phyloP scores from a whole-genome alignment of 2,888 invertebrate species.

The Cancer borealis region DNA sequence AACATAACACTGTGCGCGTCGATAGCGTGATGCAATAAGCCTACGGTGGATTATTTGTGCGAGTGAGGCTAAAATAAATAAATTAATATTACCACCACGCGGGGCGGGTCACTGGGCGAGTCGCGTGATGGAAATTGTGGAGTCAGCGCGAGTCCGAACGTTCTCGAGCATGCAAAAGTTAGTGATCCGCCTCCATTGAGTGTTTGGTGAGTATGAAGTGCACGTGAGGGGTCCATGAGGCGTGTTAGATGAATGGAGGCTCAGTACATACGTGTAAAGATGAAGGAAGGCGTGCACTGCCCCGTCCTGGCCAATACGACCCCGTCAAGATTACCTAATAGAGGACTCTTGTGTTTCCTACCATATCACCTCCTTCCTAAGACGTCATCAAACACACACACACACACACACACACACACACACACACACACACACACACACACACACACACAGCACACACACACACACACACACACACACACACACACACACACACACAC shows the following conservation, averaged over 20 bases:
- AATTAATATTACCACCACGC: background rate
- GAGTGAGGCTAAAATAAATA: background rate
- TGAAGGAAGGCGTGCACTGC: too few relatives aligned
- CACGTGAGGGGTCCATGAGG: too few relatives aligned
- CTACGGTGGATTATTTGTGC: background rate
- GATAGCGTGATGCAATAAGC: background rate
- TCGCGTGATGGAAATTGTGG: background rate
- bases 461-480: too few relatives aligned
- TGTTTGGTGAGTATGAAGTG: too few relatives aligned
- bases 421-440: background rate
- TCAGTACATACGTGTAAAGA: too few relatives aligned
- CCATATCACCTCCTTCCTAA: background rate
- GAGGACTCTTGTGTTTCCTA: background rate
- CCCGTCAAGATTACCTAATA: too few relatives aligned
- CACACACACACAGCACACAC: too few relatives aligned
- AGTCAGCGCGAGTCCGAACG: background rate
- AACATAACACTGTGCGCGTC: background rate
- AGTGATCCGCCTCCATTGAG: too few relatives aligned
- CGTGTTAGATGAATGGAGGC: too few relatives aligned
- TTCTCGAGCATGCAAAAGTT: background rate
- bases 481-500: too few relatives aligned
- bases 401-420: conserved; percentile 20
- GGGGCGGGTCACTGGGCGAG: background rate
- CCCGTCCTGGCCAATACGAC: too few relatives aligned
- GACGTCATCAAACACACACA: background rate